A percentile compares a stretch with the other conserved stretches of the same genome.
phyloP scores from a whole-genome alignment of 2,888 invertebrate species.

The Corythucha ciliata region DNA sequence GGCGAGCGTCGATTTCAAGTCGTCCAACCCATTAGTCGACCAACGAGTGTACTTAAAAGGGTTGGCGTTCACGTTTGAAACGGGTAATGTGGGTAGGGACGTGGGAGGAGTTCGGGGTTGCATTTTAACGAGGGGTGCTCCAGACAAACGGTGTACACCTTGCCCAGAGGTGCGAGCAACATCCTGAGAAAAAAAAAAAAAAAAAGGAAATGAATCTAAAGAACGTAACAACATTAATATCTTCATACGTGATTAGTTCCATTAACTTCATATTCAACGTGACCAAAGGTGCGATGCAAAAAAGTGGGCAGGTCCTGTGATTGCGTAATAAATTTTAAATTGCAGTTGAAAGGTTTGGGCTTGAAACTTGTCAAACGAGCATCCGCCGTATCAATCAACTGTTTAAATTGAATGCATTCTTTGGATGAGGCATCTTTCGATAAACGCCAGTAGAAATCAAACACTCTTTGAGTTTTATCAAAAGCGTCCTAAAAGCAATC shows the following conservation, averaged over 20 bases:
- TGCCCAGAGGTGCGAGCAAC: too few species aligned
- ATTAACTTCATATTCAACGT: constrained; percentile 47
- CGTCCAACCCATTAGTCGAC: constrained; percentile 25
- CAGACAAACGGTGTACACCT: too few species aligned
- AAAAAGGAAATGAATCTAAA: constrained; percentile 63
- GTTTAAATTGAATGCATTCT: constrained; percentile 86
- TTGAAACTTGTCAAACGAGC: constrained; percentile 71
- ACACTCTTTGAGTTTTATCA: constrained; percentile 79
- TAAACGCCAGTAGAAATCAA: constrained; percentile 86
- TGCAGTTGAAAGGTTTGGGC: constrained; percentile 74
- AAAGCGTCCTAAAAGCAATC: constrained; percentile 88
- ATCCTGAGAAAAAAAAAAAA: too few species aligned
- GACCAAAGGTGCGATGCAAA: constrained; percentile 90
- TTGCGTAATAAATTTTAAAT: constrained; percentile 92
- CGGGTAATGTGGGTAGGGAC: constrained; percentile 50
- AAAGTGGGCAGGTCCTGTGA: constrained; percentile 94
- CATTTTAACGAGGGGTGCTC: too few species aligned
- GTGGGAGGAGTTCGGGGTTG: too few species aligned
- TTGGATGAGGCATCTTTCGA: constrained; percentile 80
- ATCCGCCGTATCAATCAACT: constrained; percentile 81
- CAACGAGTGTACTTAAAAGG: constrained; percentile 24
- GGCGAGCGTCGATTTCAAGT: constrained; percentile 18
- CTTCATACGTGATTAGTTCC: constrained; percentile 18
- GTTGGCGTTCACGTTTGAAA: constrained; percentile 40
- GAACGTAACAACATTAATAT: constrained; percentile 4